A percentile compares a stretch with the other conserved stretches of the same genome.
Evolutionary conservation across 2,888 invertebrate genomes (phyloP).

Genomic region (Idaea dimidiata): DNA sequence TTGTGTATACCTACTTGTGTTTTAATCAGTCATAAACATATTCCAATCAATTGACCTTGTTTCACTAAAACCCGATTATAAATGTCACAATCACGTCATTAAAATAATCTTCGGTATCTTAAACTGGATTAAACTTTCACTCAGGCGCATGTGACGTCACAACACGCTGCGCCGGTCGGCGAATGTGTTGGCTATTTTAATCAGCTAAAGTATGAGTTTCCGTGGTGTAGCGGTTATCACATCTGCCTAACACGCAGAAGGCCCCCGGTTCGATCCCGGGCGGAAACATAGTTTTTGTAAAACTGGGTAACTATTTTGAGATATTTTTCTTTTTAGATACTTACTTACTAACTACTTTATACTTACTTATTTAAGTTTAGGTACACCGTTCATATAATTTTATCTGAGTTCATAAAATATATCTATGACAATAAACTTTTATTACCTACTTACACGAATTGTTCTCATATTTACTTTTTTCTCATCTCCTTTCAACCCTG

Average conservation of each 20-base stretch:
- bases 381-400: no score
- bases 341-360: no score
- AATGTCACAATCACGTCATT: slow-evolving; percentile 15
- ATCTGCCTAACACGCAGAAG: slow-evolving; percentile 96
- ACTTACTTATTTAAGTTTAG: no score
- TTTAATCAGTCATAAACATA: neutral
- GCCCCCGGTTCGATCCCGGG: slow-evolving; percentile 94
- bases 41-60: slow-evolving; percentile 2
- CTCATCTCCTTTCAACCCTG: no score
- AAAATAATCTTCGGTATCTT: slow-evolving; percentile 17
- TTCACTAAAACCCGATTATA: neutral
- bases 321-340: neutral
- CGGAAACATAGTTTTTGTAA: slow-evolving; percentile 82
- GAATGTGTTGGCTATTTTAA: neutral
- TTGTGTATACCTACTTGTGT: neutral
- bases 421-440: no score
- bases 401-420: no score
- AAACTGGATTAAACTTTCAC: slow-evolving; percentile 23
- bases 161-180: neutral
- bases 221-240: slow-evolving; percentile 95
- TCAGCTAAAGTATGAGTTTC: slow-evolving; percentile 70
- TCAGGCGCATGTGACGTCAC: slow-evolving; percentile 8
- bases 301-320: neutral
- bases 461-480: no score
- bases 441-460: no score